Base-by-base conservation (phyloP, 2,888 invertebrate genomes). In the Hypena proboscidalis region DNA sequence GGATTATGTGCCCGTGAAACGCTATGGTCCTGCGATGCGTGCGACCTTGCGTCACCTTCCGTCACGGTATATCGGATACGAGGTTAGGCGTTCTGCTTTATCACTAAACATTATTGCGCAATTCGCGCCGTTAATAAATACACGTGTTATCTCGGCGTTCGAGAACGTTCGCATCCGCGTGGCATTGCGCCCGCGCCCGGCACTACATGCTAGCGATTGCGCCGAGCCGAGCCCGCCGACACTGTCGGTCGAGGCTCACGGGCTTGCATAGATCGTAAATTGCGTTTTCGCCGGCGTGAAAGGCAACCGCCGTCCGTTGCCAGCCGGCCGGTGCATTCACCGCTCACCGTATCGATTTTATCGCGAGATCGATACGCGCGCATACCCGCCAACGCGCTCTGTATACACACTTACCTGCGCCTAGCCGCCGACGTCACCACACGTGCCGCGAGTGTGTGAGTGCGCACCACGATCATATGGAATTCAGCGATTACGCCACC, bases 401-500 rank as follows among this genome's bases (percentile, higher is more conserved):
- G 63, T 65, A 43, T 61, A 58, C 54, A 68, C 66, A 61, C 63
- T 70, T 74, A 74, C 74, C 77, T 80, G 80, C 67, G 74, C 73
- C 73, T 72, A 70, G 67, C 67, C 62, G 63, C 43, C 71, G 72
- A 77, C 85, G 85, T 84, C 82, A 80, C 68, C 78, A 79, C 83
- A 83, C 85, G 86, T 87, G 86, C 80, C 77, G 76, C 58, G 70
- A 51, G 67, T 49, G 60, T 73, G 78, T 63, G 80, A 63, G 77
- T 33, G 33, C 66, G 74, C 63, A 68, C 65, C 63, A 65, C 77
- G 78, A 75, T 78, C 81, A 74, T 77, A 78, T 77, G 81, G 83
- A 83, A 83, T 82, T 82, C 77, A 79, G 61, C 76, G 84, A 85
- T 85, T 85, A 85, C 85, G 84, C 81, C 85, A 85, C 80, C 80